Evolutionary conservation across 2,797 vertebrate species (phyloP).

Genomic region (Amblyopsis hoosieri): DNA sequence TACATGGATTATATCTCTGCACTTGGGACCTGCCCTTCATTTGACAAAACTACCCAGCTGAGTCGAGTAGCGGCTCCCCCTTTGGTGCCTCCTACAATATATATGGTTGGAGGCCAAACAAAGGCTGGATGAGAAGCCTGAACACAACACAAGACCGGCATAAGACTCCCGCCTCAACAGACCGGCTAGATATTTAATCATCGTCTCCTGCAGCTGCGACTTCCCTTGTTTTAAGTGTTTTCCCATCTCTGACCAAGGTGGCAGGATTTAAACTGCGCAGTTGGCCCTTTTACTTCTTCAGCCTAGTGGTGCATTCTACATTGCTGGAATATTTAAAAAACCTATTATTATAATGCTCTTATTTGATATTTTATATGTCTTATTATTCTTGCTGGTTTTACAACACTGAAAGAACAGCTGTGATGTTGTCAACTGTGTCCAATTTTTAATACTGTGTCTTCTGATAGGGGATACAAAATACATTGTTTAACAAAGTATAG

Average conservation of each 20-base stretch:
- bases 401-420: no score
- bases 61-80: background rate
- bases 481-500: no score
- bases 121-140: slow-evolving; percentile 31
- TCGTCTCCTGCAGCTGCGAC: slow-evolving; percentile 21
- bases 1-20: background rate
- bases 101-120: slow-evolving; percentile 50
- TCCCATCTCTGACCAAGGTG: slow-evolving; percentile 14
- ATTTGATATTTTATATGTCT: no score
- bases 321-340: no score
- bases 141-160: slow-evolving; percentile 47
- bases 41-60: no score
- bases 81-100: slow-evolving; percentile 21
- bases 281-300: no score
- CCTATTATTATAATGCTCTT: no score
- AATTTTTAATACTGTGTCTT: no score
- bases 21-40: background rate
- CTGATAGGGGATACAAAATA: no score
- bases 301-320: no score
- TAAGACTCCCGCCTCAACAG: slow-evolving; percentile 65
- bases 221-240: slow-evolving; percentile 23
- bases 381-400: no score
- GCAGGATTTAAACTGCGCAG: background rate
- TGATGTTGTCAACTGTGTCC: no score
- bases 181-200: slow-evolving; percentile 59